Base-by-base conservation (phyloP, 2,888 invertebrate species). In the Laspeyria flexula region DNA sequence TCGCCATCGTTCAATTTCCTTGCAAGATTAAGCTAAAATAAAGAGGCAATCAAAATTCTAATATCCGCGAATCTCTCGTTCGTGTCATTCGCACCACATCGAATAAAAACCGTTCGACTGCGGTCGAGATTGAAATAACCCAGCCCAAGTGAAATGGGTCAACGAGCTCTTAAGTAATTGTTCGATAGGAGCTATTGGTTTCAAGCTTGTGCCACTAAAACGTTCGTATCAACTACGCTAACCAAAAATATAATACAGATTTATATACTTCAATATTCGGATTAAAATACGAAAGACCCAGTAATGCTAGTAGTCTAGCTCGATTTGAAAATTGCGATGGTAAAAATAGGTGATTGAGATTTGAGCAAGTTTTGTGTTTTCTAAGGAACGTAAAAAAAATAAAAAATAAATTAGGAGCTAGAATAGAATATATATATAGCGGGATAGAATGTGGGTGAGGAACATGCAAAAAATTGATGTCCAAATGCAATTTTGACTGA, bases 91-190 rank as follows among this genome's bases (percentile, higher is more conserved):
- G 55, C 66, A 67, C 55, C 42, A 54, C 60, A 42, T 58, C 56
- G 65, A 64, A 72, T 72, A 71, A 76, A 79, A 75, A 68, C 55
- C 65, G 52, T 54, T 65, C 57, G 55, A 55, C 51, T 68, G 61
- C 59, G 59, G 60, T 66, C 50, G 66, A 63, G 65, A 71, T 73
- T 75, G 71, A 71, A 81, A 81, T 79, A 80, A 70, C 75, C 66
- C 58, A 55, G 49, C 61, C 59, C 53, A 60, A 70, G 58, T 74
- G 71, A 88, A 86, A 74, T 83, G 67, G 87, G 87, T 85, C 85
- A 85, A 86, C 77, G 71, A 70, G 66, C 75, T 77, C 80, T 83
- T 77, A 82, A 79, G 81, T 84, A 81, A 86, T 83, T 82, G 81
- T 81, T 74, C 66, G 77, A 81, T 74, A 56, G 61, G 67, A 58